Percentiles rank a stretch among this genome's conserved stretches.
Evolutionary conservation across 2,888 invertebrate genomes (phyloP).

Genomic region (Cheilosia pagana): DNA sequence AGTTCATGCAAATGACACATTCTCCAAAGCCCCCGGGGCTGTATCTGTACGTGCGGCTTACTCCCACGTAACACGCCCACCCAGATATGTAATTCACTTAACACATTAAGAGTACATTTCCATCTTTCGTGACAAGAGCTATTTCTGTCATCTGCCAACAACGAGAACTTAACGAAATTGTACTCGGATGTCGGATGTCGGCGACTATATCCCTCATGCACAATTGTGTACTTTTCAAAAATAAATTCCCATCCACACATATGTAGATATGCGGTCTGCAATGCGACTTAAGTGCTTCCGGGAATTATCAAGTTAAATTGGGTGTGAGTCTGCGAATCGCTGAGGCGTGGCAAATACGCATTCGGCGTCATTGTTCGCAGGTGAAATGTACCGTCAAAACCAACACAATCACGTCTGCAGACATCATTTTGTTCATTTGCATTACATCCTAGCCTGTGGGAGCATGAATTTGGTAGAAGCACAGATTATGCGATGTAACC

Average conservation of each 20-base stretch:
- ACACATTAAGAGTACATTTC: too few relatives aligned
- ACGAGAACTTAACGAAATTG: not conserved
- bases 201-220: not conserved
- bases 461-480: not conserved
- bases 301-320: not conserved
- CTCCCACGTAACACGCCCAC: too few relatives aligned
- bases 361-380: not conserved
- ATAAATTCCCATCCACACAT: not conserved
- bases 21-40: too few relatives aligned
- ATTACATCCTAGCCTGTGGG: too few relatives aligned
- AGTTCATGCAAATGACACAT: too few relatives aligned
- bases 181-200: not conserved
- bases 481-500: not conserved
- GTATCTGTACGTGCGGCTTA: too few relatives aligned
- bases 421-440: too few relatives aligned
- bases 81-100: too few relatives aligned
- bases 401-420: not conserved
- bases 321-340: constrained; percentile 1
- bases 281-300: not conserved
- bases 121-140: constrained; percentile 6
- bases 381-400: not conserved
- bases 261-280: too few relatives aligned
- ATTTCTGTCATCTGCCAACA: constrained; percentile 16
- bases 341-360: not conserved
- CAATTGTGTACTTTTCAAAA: not conserved